Base-by-base conservation (phyloP, 1,140 invertebrate species). In the Eupristina koningsbergeri region DNA sequence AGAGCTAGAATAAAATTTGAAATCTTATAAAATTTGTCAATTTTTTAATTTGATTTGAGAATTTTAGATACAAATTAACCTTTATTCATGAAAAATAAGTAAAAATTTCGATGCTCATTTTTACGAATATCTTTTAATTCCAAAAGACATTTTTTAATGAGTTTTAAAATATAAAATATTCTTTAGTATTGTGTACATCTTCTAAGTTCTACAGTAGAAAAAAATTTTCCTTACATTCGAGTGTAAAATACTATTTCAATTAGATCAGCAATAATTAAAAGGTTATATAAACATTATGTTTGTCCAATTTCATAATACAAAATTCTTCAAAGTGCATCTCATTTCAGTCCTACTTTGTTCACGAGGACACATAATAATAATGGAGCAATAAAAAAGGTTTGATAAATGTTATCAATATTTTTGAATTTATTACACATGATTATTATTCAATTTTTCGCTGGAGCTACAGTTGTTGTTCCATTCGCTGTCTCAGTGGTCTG, bases 341-440 rank as follows among this genome's bases (percentile, higher is more conserved):
- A 19, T 71, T 41, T 41, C 36, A 71, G 67, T 71, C 67, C n/a
- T 71, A n/a, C n/a, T 71, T n/a, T 41, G 26, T 8, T 41, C 22
- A 22, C 67, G 36, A 71, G 41, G 67, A 41, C 19, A n/a, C 39
- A 41, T 41, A 71, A 41, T 71, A 71, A 71, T n/a, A 71, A 71
- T 71, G 67, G 41, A 71, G 67, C 41, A 71, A 71, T 71, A 41
- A 41, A 71, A 71, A 71, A 71, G 67, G 36, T 71, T 71, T 71
- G 67, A 71, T 71, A 71, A 71, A 71, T 71, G 67, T 71, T 71
- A 71, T 71, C 67, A 71, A 41, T 71, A 71, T 41, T 41, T 63
- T 64, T 78, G 29, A 64, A 41, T 78, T 78, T 64, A 78, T 77
- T 77, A 77, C 53, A 77, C 58, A 53, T 39, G n/a, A 61, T 77